Base-by-base conservation (phyloP, 2,113 vertebrate genomes). In the Prochilodus magdalenae region DNA sequence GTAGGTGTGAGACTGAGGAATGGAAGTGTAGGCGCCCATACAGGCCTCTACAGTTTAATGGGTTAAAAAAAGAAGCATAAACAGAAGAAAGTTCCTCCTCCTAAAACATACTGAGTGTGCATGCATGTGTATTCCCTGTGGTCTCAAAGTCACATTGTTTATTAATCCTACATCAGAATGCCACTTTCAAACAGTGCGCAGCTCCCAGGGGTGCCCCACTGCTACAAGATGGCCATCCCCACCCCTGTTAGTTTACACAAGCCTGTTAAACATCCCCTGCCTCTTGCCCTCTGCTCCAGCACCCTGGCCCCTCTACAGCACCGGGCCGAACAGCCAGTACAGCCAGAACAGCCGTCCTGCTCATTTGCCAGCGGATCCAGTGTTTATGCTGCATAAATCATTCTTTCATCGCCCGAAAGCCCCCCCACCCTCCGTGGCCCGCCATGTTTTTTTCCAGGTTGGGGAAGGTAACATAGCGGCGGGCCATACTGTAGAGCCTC, bases 301-400 rank as follows among this genome's bases (percentile, higher is more conserved):
- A 80, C 69, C 63, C 67, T 62, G 63, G 65, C 62, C 63, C 55
- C 74, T 74, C 77, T 73, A 49, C 77, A 67, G 57, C 69, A 76
- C 80, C 71, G 66, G 73, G 60, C 66, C 51, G 74, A 33, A 75
- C 73, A 77, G 83, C 72, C 60, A 83, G 84, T 81, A 85, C 73
- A 80, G 83, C 73, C 60, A 83, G 85, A 83, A 85, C 83, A 80
- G 79, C 81, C 82, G 73, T 62, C 71, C 66, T 22, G 77, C 83
- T 80, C 79, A 27, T 77, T 77, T 55, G 36, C 78, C 63, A 83
- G 76, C 59, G 3, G 60, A 73, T 40, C 57, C 1, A 8, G 13
- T 87, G 78, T 88, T 88, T 87, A 57, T 80, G 73, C 57, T 77
- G 79, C 84, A 87, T 88, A 87, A 88, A 88, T 88, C 87, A 88